Evolutionary conservation across 2,113 vertebrate species (phyloP), one percentile per base, ranked within the genome.

Genomic region (Erinaceus europaeus): DNA sequence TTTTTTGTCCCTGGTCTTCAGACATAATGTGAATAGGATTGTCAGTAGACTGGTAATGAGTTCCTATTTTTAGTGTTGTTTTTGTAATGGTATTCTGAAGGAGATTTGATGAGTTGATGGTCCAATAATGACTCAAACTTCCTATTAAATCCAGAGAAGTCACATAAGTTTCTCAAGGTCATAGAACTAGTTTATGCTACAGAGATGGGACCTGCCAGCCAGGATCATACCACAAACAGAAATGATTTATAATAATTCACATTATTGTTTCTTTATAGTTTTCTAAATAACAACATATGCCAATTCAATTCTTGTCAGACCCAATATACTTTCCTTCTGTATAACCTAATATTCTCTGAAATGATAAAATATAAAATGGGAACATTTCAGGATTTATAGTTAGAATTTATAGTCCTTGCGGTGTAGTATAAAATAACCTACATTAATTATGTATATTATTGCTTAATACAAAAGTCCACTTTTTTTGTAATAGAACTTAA

Each of bases 321-420:
- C 65, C 36, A 85, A 84, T 89, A 77, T 53, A 62, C 18, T 61
- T 62, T 89, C 71, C 82, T 34, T 27, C 13, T 14, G 50, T 5
- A 81, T 36, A 88, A 73, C 79, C 72, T 90, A 84, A 64, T 77
- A 91, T 88, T 90, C 52, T 73, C 42, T 81, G 52, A 84, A 90
- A 77, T 84, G 71, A 81, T 86, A 57, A 94, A 90, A 86, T 46
- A 32, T 73, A 87, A 84, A 89, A 84, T 84, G 65, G 59, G 18
- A 78, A 94, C 91, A 89, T 86, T 73, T 52, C 12, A 90, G 77
- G 50, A 77, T 92, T 86, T 80, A 77, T 55, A 72, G 40, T 92
- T 76, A 64, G n/a, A 64, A 73, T 77, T 78, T 69, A 38, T 46
- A 91, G 34, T 61, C 36, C 48, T 81, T 81, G 42, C 48, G 38